Evolutionary conservation across 64 coral and sea anemone genomes (phyloP).

Genomic region (Montipora sp.): DNA sequence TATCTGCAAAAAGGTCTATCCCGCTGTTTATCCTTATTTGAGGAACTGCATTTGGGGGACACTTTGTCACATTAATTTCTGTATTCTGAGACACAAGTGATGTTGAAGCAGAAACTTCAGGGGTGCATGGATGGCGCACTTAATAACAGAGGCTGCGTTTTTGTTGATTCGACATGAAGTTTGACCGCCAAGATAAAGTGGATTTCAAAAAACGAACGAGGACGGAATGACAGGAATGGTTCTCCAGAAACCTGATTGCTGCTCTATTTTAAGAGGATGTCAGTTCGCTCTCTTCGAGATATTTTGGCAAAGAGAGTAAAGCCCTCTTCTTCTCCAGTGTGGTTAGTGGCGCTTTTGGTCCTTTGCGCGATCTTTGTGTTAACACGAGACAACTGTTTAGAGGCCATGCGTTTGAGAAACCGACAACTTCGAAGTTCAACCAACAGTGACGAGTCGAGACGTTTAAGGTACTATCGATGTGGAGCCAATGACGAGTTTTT

Average conservation of each 20-base stretch:
- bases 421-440: slow-evolving; percentile 34
- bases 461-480: slow-evolving; percentile 1
- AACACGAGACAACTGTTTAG: slow-evolving; percentile 23
- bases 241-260: background rate
- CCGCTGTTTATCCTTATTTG: too few species aligned
- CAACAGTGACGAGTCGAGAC: slow-evolving; percentile 17
- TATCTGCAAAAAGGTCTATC: too few species aligned
- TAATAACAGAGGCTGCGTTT: background rate
- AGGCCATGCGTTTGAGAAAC: background rate
- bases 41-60: too few species aligned
- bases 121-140: too few species aligned
- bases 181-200: background rate
- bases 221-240: slow-evolving; percentile 14
- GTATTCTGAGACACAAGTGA: too few species aligned
- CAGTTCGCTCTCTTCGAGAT: slow-evolving; percentile 30
- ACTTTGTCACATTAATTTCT: too few species aligned
- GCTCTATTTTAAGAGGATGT: slow-evolving; percentile 60
- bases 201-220: slow-evolving; percentile 7
- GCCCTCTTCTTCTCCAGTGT: background rate
- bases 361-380: slow-evolving; percentile 60
- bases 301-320: slow-evolving; percentile 42
- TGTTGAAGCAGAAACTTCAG: too few species aligned
- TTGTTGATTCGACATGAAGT: background rate
- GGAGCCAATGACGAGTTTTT: background rate
- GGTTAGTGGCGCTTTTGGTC: slow-evolving; percentile 52